Evolutionary conservation across 2,888 invertebrate species (phyloP), one percentile per base, ranked within the genome.

Genomic region (Steinernema scapterisci): DNA sequence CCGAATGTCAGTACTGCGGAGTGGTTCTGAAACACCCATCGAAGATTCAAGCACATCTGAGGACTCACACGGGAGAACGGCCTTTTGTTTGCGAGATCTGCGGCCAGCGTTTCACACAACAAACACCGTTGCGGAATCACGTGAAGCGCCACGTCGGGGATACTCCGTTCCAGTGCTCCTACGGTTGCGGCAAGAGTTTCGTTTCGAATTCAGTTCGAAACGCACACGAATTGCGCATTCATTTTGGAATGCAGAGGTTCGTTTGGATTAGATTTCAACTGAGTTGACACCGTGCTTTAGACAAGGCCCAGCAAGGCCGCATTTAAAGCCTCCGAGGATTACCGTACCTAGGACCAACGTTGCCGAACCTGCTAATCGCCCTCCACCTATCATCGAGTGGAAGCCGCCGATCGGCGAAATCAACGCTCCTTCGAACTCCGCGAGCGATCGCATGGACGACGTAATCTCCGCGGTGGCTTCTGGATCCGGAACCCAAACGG

Each of bases 51-150:
- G 84, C 82, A 7, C 84, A 84, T 72, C 81, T 84, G 81, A 71
- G 84, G 56, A 84, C 82, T 21, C 84, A 84, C 73, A 83, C 84
- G 11, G 84, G 84, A 9, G 84, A 84, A 73, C 78, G 78, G 21
- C 84, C 84, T 1, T 84, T 79, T 72, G 56, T 44, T 16, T 84
- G 84, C 75, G 75, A 77, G 27, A 63, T 80, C n/a, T 84, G 84
- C 72, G 81, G 81, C 6, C 51, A 71, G 54, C 23, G 75, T 13
- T 84, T 84, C 77, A 76, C 79, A 21, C 84, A 84, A 72, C 74
- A 75, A 45, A 81, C 82, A 0, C 84, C 84, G 0, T 76, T 79
- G 78, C 72, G 78, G 43, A 79, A 75, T 54, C 81, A 81, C 71
- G 46, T 76, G 54, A 79, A 75, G 45, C 74, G 76, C 52, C 84